These are phyloP conservation scores for Crossocerus cetratus DNA, from an alignment of 2,888 invertebrate species.

Conservation along the genomic window DNA sequence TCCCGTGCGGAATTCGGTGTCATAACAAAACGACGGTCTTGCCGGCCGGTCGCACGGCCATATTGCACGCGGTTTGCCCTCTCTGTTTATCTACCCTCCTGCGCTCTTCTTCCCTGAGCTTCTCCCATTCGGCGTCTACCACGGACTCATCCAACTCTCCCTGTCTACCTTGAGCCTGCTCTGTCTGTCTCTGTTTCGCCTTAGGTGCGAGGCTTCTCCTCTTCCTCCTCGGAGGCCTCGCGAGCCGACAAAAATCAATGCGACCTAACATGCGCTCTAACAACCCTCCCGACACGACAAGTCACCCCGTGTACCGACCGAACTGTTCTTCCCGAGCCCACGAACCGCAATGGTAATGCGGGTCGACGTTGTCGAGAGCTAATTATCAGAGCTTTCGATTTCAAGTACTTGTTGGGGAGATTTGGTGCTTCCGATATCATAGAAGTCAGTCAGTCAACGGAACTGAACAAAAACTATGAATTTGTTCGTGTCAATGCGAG, in stretches of 20 bases:
- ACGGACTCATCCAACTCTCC: neutral
- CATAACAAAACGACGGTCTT: slow-evolving; percentile 70
- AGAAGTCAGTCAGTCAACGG: too few relatives aligned
- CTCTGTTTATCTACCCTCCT: slow-evolving; percentile 35
- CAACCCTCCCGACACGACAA: slow-evolving; percentile 22
- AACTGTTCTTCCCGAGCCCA: neutral
- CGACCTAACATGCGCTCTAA: slow-evolving; percentile 68
- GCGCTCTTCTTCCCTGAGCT: slow-evolving; percentile 41
- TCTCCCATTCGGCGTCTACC: slow-evolving; percentile 28
- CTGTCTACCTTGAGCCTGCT: slow-evolving; percentile 10
- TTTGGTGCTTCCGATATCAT: too few relatives aligned
- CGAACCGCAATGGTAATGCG: neutral
- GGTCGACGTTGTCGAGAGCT: too few relatives aligned
- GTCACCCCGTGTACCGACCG: slow-evolving; percentile 43
- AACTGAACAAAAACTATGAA: too few relatives aligned
- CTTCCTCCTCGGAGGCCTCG: slow-evolving; percentile 6
- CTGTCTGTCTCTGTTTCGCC: slow-evolving; percentile 29
- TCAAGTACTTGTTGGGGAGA: too few relatives aligned
- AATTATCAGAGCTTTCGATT: too few relatives aligned
- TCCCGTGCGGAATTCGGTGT: slow-evolving; percentile 48
- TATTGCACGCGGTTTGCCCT: slow-evolving; percentile 52
- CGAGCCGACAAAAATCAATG: slow-evolving; percentile 65
- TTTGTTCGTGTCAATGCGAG: too few relatives aligned
- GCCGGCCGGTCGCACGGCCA: slow-evolving; percentile 67
- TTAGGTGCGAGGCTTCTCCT: neutral